Percentiles rank a stretch among this genome's conserved stretches.
phyloP scores from a whole-genome alignment of 2,888 invertebrate genomes.

The Andrena haemorrhoa region DNA sequence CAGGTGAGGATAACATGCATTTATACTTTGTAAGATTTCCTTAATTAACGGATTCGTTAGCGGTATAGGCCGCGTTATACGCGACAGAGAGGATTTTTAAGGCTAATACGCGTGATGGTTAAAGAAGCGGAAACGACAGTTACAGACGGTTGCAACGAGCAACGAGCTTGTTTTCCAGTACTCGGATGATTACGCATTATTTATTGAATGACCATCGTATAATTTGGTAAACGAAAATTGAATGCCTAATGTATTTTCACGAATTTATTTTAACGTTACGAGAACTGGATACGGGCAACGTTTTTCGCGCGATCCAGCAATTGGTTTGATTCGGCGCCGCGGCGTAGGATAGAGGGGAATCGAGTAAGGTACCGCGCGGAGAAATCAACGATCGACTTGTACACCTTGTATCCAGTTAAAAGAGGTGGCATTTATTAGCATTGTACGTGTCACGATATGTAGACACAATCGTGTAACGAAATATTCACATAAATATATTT shows the following conservation, averaged over 20 bases:
- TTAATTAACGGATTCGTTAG: constrained; percentile 25
- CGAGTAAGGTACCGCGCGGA: constrained; percentile 31
- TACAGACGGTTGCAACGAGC: constrained; percentile 5
- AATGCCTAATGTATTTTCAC: constrained; percentile 38
- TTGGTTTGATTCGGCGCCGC: constrained; percentile 2
- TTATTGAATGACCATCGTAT: constrained; percentile 34
- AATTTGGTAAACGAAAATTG: constrained; percentile 19
- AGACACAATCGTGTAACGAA: constrained; percentile 62
- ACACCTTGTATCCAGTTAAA: constrained; percentile 54
- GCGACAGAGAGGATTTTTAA: neutral
- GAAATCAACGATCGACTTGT: constrained; percentile 46
- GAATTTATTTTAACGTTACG: constrained; percentile 25
- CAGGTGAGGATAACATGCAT: constrained; percentile 35
- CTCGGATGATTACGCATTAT: constrained; percentile 35
- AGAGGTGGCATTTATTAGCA: constrained; percentile 68
- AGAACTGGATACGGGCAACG: constrained; percentile 25
- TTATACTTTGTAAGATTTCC: constrained; percentile 50
- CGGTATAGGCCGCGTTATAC: neutral
- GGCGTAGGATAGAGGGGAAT: neutral
- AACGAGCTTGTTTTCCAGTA: constrained; percentile 6
- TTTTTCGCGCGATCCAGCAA: constrained; percentile 1
- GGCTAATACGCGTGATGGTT: constrained; percentile 7
- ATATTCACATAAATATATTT: constrained; percentile 72
- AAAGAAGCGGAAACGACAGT: neutral
- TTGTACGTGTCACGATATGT: constrained; percentile 63